Evolutionary conservation across 2,113 vertebrate genomes (phyloP), one percentile per base, ranked within the genome.

Genomic region (Nannobrachium achirus): DNA sequence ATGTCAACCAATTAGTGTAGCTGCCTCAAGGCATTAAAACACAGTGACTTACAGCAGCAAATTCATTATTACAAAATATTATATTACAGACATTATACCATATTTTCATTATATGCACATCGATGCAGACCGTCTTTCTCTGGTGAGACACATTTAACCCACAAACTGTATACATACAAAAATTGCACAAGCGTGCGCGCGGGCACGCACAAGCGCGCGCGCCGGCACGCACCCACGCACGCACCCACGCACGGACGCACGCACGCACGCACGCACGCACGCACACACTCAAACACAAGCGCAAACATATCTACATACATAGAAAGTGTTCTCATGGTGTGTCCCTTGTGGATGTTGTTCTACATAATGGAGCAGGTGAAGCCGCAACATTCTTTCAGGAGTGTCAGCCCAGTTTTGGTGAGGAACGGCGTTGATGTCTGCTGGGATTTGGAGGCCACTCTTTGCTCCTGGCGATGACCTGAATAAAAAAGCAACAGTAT

Each of bases 371-470:
- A n/a, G n/a, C n/a, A n/a, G n/a, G n/a, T n/a, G n/a, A n/a, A n/a
- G n/a, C 94, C 92, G 0, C 94, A 96, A 89, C 95, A 95, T 76
- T 95, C 94, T 56, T 92, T 95, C 61, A 96, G 90, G 33, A 95
- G 85, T 0, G 93, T 89, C 4, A 96, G 86, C 10, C 94, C 89
- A 0, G 93, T 94, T 82, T 94, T 95, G 38, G 87, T 88, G 78
- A 94, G 1, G 2, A 92, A 92, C 0, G 94, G 93, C 0, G 93
- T 78, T 74, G 49, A 0, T 1, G 25, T 73, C 18, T 44, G 62
- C 58, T 46, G 15, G 46, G 82, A 86, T 88, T 86, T 82, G 67
- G 59, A 92, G 1, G 76, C 88, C 83, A 89, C 62, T 48, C 78
- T 91, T 55, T 81, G 92, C 72, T 92, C 86, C 51, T 64, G 86